These are phyloP conservation scores for Pecten maximus DNA, from an alignment of 2,888 invertebrate genomes.

Conservation along the genomic window DNA sequence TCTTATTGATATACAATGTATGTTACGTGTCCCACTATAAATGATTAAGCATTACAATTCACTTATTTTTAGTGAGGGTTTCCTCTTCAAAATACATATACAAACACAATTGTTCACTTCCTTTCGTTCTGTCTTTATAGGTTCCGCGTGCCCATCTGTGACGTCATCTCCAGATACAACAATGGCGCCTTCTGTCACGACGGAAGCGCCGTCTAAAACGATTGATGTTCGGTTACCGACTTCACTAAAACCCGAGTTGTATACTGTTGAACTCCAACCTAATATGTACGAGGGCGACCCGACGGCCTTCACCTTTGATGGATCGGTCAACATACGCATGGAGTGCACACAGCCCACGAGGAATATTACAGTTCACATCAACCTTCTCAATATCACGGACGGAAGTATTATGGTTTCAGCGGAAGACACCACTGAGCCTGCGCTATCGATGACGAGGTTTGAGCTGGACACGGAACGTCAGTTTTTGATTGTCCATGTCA, in stretches of 20 bases:
- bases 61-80: too few relatives aligned
- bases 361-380: conserved; percentile 70
- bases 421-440: conserved; percentile 41
- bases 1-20: too few relatives aligned
- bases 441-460: conserved; percentile 41
- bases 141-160: conserved; percentile 28
- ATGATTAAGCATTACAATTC: too few relatives aligned
- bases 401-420: conserved; percentile 51
- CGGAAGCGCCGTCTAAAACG: conserved; percentile 49
- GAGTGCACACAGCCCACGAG: conserved; percentile 59
- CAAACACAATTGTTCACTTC: neutral
- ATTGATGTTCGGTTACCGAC: conserved; percentile 72
- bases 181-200: conserved; percentile 47
- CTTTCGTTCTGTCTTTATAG: neutral
- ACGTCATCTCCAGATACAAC: conserved; percentile 36
- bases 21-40: too few relatives aligned
- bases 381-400: conserved; percentile 65
- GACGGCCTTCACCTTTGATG: conserved; percentile 71
- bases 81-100: neutral
- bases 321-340: conserved; percentile 65
- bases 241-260: conserved; percentile 70
- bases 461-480: conserved; percentile 71
- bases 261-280: conserved; percentile 74
- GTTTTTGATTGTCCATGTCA: conserved; percentile 85
- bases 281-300: conserved; percentile 72